phyloP scores from a whole-genome alignment of 1,140 invertebrate genomes.

The Schlechtendalia chinensis region DNA sequence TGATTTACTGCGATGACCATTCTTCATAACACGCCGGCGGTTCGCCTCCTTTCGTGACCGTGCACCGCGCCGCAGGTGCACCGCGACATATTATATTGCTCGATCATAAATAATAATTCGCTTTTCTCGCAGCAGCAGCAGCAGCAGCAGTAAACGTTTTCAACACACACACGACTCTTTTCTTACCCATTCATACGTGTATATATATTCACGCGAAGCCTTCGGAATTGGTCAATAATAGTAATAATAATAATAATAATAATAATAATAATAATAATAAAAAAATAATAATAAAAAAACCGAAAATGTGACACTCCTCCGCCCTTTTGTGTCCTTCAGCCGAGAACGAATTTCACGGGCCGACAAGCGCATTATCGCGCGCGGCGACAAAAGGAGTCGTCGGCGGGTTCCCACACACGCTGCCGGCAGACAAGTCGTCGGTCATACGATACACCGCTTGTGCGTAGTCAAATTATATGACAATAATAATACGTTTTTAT shows the following conservation, averaged over 20 bases:
- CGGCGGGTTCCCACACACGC: slow-evolving; percentile 38
- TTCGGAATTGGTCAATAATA: slow-evolving; percentile 34
- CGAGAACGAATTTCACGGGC: slow-evolving; percentile 47
- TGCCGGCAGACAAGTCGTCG: not conserved
- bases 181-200: slow-evolving; percentile 23
- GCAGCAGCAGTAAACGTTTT: not conserved
- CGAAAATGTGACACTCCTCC: slow-evolving; percentile 36
- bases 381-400: slow-evolving; percentile 34
- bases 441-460: slow-evolving; percentile 40
- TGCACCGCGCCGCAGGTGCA: slow-evolving; percentile 35
- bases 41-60: slow-evolving; percentile 5
- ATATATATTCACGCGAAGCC: not conserved
- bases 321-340: slow-evolving; percentile 24
- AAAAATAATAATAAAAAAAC: not conserved
- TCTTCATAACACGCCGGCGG: not conserved
- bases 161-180: slow-evolving; percentile 8
- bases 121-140: slow-evolving; percentile 16
- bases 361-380: slow-evolving; percentile 41
- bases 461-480: slow-evolving; percentile 35
- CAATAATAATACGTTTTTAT: slow-evolving; percentile 45
- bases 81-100: not conserved
- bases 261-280: not conserved
- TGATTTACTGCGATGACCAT: slow-evolving; percentile 41
- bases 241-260: slow-evolving; percentile 18
- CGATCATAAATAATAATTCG: slow-evolving; percentile 43